A percentile compares a stretch with the other conserved stretches of the same genome.
Evolutionary conservation across 1,140 invertebrate species (phyloP).

Genomic region (Tribolium castaneum): DNA sequence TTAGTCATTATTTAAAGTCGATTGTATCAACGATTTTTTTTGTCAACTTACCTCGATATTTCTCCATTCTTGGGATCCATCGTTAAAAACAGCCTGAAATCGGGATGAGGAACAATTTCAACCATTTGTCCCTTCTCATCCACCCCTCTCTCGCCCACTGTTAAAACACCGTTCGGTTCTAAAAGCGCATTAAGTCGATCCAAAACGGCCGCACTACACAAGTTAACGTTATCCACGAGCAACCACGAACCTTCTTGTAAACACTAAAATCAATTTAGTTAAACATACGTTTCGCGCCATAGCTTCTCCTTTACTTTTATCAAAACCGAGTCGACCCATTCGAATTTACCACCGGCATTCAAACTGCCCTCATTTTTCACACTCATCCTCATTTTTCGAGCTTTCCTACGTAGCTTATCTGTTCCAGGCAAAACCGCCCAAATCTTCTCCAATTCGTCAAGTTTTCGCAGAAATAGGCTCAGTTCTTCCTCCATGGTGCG

Average conservation of each 20-base stretch:
- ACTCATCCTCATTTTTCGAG: conserved; percentile 51
- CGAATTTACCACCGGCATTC: conserved; percentile 89
- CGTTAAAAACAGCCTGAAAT: conserved; percentile 95
- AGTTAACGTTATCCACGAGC: conserved; percentile 96
- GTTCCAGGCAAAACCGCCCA: background rate
- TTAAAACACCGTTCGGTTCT: conserved; percentile 91
- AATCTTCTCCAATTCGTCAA: conserved; percentile 53
- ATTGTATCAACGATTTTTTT: background rate
- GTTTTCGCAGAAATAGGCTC: conserved; percentile 67
- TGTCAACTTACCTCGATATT: conserved; percentile 79
- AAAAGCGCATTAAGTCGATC: conserved; percentile 96
- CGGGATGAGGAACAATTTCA: conserved; percentile 84
- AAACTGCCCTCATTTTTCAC: conserved; percentile 70
- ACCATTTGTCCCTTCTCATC: conserved; percentile 76
- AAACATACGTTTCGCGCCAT: background rate
- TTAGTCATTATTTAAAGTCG: no score
- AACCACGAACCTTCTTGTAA: conserved; percentile 90
- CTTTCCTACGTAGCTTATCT: conserved; percentile 48
- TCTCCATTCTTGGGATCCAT: conserved; percentile 96
- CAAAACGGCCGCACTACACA: conserved; percentile 95
- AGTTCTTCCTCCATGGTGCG: conserved; percentile 67
- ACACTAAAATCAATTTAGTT: conserved; percentile 67
- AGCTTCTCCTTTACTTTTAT: conserved; percentile 74
- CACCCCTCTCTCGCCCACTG: conserved; percentile 92
- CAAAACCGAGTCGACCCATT: conserved; percentile 96